Evolutionary conservation across 2,113 vertebrate genomes (phyloP).

Genomic region (Pachyramphus minor): DNA sequence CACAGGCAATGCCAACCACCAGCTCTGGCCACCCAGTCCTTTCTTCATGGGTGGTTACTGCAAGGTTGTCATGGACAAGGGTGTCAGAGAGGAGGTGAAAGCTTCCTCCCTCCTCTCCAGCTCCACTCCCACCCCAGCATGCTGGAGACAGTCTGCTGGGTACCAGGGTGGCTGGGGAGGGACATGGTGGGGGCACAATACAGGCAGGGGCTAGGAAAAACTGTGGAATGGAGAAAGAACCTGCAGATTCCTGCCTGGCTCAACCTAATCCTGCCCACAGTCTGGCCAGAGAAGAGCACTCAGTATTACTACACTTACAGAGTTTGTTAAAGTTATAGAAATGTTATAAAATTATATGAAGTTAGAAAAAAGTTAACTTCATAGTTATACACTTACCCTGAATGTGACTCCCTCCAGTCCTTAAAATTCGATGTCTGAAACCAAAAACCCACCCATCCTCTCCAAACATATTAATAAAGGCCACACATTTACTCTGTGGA

Average conservation of each 20-base stretch:
- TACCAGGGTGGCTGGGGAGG: background rate
- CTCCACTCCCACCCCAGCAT: background rate
- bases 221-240: background rate
- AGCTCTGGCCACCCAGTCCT: background rate
- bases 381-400: fast-evolving
- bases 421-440: background rate
- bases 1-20: background rate
- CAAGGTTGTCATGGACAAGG: background rate
- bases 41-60: background rate
- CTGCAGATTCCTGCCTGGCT: background rate
- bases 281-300: background rate
- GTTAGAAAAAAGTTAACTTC: background rate
- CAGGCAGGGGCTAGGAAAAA: background rate
- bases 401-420: background rate
- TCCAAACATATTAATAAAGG: background rate
- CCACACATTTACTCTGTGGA: fast-evolving
- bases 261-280: background rate
- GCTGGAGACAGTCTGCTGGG: background rate
- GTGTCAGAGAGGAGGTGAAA: background rate
- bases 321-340: background rate
- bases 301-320: fast-evolving
- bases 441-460: background rate
- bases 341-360: background rate
- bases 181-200: fast-evolving
- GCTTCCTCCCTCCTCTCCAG: background rate